Base-by-base conservation (phyloP, 2,797 vertebrate species). In the Syncerus caffer region DNA sequence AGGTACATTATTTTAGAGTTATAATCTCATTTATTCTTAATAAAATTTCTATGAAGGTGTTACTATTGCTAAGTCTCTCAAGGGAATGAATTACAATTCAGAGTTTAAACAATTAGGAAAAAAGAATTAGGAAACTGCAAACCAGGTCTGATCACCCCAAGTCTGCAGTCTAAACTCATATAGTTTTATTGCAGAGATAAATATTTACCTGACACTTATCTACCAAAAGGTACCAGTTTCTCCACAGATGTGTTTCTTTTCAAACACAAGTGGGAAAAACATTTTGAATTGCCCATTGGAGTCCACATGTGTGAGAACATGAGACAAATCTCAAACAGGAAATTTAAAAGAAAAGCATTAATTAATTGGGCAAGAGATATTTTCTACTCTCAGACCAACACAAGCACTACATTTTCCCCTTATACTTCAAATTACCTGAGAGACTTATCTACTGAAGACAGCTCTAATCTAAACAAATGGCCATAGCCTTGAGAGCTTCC, bases 361-460 rank as follows among this genome's bases (percentile, higher is more conserved):
- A 99, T 99, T 99, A 99, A 99, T 98, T 97, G 85, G n/a, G 74
- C 57, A 99, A 98, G 97, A 98, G 97, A 98, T 98, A 98, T 98
- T 98, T 99, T 98, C 98, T 93, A 98, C 98, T 98, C 99, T 98
- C 89, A 98, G 98, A 98, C 98, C 98, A 99, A 99, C 98, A 99
- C 99, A 99, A 74, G 94, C 98, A 99, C 98, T 99, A 98, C 89
- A 98, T 98, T 99, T 98, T 90, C 97, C 97, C 98, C 98, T 82
- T 96, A 3, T 98, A 92, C 92, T 97, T 98, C 98, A 99, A 98
- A 98, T 98, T 98, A 98, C 98, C 98, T 98, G 98, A 96, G 98
- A 99, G 98, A 99, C 97, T 99, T 99, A 99, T 99, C 99, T 99
- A 97, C 98, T 98, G 98, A 99, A 99, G 98, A 98, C 99, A 99